Evolutionary conservation across 2,888 invertebrate species (phyloP).

Genomic region (Microctonus aethiopoides): DNA sequence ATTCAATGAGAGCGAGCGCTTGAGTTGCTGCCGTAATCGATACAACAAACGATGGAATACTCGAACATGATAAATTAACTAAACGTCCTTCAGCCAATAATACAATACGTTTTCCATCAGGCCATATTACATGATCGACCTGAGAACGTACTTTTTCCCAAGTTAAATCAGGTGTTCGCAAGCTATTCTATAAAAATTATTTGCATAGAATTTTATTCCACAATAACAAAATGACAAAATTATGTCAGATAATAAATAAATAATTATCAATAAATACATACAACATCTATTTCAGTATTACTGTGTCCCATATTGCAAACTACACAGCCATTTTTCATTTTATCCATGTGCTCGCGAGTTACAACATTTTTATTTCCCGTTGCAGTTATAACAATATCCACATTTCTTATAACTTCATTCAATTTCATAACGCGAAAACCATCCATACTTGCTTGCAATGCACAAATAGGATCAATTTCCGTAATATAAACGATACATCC

Average conservation of each 20-base stretch:
- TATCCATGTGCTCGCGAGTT: slow-evolving; percentile 93
- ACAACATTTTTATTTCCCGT: slow-evolving; percentile 98
- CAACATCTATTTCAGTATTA: slow-evolving; percentile 95
- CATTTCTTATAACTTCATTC: slow-evolving; percentile 91
- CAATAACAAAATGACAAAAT: neutral
- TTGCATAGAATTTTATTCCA: neutral
- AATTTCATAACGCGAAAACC: slow-evolving; percentile 95
- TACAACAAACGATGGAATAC: slow-evolving; percentile 96
- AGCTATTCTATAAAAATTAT: slow-evolving; percentile 75
- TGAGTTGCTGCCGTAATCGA: slow-evolving; percentile 98
- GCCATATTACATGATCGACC: slow-evolving; percentile 99
- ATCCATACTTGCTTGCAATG: slow-evolving; percentile 97
- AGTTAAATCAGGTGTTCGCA: slow-evolving; percentile 92
- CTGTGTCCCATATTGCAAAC: slow-evolving; percentile 98
- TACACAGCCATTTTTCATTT: slow-evolving; percentile 95
- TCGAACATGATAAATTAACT: slow-evolving; percentile 96
- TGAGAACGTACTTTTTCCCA: slow-evolving; percentile 98
- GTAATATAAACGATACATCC: slow-evolving; percentile 94
- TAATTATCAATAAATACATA: slow-evolving; percentile 64
- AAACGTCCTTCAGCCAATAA: slow-evolving; percentile 94
- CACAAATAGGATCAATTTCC: slow-evolving; percentile 98
- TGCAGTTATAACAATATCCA: slow-evolving; percentile 97
- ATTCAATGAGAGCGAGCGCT: slow-evolving; percentile 94
- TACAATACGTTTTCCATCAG: slow-evolving; percentile 94
- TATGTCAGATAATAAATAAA: neutral